Conservation (phyloP, 2,797 vertebrate species). For the Adrianichthys oophorus region DNA sequence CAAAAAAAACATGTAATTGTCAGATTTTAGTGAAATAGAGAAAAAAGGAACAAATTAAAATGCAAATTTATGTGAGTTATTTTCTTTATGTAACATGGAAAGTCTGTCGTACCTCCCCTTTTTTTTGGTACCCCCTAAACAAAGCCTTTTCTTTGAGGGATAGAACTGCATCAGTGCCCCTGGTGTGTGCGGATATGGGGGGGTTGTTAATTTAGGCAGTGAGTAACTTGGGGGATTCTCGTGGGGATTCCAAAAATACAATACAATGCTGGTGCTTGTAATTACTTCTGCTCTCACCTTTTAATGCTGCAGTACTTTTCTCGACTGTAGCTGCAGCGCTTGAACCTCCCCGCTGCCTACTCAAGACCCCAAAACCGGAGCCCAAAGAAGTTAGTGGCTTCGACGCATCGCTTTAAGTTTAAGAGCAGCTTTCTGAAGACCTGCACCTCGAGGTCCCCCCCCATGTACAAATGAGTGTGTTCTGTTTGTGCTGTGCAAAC, state of each 20-base stretch:
- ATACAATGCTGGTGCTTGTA: not conserved
- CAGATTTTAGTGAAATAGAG: slow-evolving; percentile 3
- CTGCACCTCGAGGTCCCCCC: slow-evolving; percentile 19
- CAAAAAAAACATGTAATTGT: slow-evolving; percentile 1
- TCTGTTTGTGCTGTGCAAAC: slow-evolving; percentile 45
- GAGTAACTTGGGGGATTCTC: slow-evolving; percentile 8
- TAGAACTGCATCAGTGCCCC: slow-evolving; percentile 19
- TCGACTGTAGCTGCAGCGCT: not conserved
- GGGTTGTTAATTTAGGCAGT: slow-evolving; percentile 28
- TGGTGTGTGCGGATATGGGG: slow-evolving; percentile 18
- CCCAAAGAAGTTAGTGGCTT: not conserved
- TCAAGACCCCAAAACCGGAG: slow-evolving; percentile 1
- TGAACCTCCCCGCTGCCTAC: not conserved
- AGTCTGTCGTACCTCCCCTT: too few relatives aligned
- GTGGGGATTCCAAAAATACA: not conserved
- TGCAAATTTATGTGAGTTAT: not conserved
- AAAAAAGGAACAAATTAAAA: slow-evolving; percentile 3
- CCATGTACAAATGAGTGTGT: slow-evolving; percentile 43
- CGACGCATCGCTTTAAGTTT: not conserved
- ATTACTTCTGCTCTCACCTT: not conserved
- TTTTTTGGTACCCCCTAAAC: slow-evolving; percentile 1
- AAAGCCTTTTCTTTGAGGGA: not conserved
- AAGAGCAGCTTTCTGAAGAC: slow-evolving; percentile 15
- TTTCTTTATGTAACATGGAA: too few relatives aligned
- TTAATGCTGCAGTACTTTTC: not conserved